Evolutionary conservation across 2,888 invertebrate genomes (phyloP), one percentile per base, ranked within the genome.

Genomic region (Coelopa pilipes): DNA sequence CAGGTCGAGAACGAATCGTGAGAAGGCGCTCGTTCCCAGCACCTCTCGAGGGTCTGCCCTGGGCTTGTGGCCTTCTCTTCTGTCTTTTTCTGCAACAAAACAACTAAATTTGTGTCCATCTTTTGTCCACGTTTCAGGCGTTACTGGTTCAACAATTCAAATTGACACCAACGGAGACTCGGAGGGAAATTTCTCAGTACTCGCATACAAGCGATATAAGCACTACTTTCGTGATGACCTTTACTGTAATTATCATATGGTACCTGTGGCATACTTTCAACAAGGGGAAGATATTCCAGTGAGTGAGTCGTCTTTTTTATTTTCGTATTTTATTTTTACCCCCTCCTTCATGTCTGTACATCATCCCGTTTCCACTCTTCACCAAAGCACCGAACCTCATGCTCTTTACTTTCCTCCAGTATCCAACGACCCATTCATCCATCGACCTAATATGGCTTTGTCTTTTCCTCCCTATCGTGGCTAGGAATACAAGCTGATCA

Each of bases 171-270:
- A 94, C 80, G 99, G 98, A 2, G 98, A 99, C 87, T 98, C 98
- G 0, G 97, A 98, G 87, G 98, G 98, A 11, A 99, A 99, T 88
- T 99, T 97, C 89, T 97, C 98, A 0, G 94, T 99, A 72, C 89
- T 98, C 76, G 95, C 97, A 1, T 92, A 93, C 82, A 94, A 93
- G 85, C 89, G 89, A 19, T 87, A 86, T 78, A 88, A 89, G 78
- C 84, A 85, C 81, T 81, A 82, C 68, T 83, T 83, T 76, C 82
- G 82, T 68, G 87, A 88, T 77, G 90, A 91, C 81, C 92, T 93
- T 80, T 90, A 91, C 72, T 96, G 96, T 86, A 87, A 90, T 57
- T 92, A 92, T 85, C 93, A 93, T 84, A 94, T 96, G 93, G 90
- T 93, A 79, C 94, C 94, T 1, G 94, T 96, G n/a, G 94, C 93